Evolutionary conservation across 2,797 vertebrate species (phyloP).

Genomic region (Cuculus canorus): DNA sequence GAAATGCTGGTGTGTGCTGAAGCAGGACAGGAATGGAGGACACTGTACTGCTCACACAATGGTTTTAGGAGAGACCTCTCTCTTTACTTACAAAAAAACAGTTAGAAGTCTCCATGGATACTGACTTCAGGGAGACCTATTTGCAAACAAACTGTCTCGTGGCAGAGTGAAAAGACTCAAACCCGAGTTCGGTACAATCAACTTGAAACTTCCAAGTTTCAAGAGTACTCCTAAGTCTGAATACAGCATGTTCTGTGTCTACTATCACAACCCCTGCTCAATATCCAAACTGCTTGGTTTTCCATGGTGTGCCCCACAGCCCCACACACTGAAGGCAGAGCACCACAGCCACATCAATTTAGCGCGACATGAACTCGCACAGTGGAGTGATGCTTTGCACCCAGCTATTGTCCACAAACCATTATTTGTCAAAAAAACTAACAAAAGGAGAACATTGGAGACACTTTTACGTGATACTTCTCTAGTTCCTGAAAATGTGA

Average conservation of each 20-base stretch:
- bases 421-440: constrained; percentile 73
- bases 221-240: background rate
- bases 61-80: background rate
- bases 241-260: background rate
- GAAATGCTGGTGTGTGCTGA: background rate
- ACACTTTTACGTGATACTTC: constrained; percentile 61
- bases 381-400: constrained; percentile 5
- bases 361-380: background rate
- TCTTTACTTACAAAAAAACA: background rate
- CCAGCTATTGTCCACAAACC: constrained; percentile 71
- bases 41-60: background rate
- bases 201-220: background rate
- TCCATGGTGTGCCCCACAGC: background rate
- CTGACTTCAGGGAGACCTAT: background rate
- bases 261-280: background rate
- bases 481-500: constrained; percentile 79
- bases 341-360: background rate
- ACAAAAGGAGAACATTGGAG: constrained; percentile 55
- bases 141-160: background rate
- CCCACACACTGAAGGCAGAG: background rate
- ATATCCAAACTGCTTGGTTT: background rate
- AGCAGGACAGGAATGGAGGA: background rate
- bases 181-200: background rate
- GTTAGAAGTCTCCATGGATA: background rate
- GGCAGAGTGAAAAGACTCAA: background rate